Evolutionary conservation across 1,140 invertebrate species (phyloP).

Genomic region (Lepeophtheirus salmonis): DNA sequence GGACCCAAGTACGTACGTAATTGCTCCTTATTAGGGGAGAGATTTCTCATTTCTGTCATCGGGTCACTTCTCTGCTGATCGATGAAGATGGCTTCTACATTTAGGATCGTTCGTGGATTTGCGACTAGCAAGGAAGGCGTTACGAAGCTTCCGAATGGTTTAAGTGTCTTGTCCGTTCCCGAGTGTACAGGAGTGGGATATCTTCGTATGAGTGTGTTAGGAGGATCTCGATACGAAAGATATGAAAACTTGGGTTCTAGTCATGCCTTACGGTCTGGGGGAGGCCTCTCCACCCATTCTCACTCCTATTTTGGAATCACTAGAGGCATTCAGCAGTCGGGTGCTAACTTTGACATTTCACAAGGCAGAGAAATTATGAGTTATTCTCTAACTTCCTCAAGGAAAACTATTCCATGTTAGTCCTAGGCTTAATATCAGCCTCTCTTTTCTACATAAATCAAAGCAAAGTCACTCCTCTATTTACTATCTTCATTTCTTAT

Average conservation of each 20-base stretch:
- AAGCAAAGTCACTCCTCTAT: too few relatives aligned
- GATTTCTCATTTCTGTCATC: too few relatives aligned
- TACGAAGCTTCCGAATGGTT: background rate
- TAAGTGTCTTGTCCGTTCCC: background rate
- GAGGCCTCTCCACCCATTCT: background rate
- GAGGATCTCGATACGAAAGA: background rate
- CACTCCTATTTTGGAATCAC: background rate
- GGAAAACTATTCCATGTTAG: background rate
- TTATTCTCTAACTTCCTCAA: background rate
- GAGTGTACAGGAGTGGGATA: background rate
- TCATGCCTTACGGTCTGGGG: background rate
- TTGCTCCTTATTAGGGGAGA: too few relatives aligned
- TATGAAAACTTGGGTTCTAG: background rate
- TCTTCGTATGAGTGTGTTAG: background rate
- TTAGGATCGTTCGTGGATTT: background rate
- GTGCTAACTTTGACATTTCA: background rate
- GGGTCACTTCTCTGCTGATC: too few relatives aligned
- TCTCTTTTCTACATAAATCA: too few relatives aligned
- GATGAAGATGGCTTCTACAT: too few relatives aligned
- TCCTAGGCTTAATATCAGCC: too few relatives aligned
- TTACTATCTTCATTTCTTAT: too few relatives aligned
- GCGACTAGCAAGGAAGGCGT: background rate
- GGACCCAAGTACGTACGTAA: too few relatives aligned
- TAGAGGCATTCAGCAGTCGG: background rate
- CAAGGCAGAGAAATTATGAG: background rate